A percentile compares a stretch with the other conserved stretches of the same genome.
phyloP scores from a whole-genome alignment of 2,888 invertebrate species.

The Harmothoe impar region DNA sequence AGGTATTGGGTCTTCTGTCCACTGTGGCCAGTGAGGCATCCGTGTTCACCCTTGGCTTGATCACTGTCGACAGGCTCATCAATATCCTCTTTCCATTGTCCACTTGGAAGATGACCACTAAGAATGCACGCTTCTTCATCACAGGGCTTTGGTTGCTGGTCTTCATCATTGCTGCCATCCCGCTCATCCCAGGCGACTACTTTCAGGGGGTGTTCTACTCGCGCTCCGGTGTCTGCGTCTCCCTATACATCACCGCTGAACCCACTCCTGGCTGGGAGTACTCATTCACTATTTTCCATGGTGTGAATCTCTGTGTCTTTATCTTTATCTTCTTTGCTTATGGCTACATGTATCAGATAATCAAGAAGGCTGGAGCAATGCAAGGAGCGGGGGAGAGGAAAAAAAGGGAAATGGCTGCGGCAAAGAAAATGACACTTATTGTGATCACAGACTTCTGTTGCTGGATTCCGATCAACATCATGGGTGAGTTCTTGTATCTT shows the following conservation, averaged over 20 bases:
- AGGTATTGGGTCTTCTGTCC: slow-evolving; percentile 72
- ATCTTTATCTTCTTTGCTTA: slow-evolving; percentile 79
- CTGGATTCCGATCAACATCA: slow-evolving; percentile 62
- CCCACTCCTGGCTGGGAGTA: slow-evolving; percentile 81
- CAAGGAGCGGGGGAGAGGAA: slow-evolving; percentile 67
- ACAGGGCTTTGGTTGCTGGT: slow-evolving; percentile 75
- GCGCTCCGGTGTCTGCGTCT: slow-evolving; percentile 78
- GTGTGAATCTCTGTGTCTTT: slow-evolving; percentile 79
- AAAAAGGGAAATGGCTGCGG: slow-evolving; percentile 42
- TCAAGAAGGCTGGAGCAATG: slow-evolving; percentile 59
- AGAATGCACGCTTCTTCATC: slow-evolving; percentile 72
- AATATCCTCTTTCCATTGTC: slow-evolving; percentile 87
- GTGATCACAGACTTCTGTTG: slow-evolving; percentile 61
- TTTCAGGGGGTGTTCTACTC: slow-evolving; percentile 76
- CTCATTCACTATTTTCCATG: slow-evolving; percentile 78
- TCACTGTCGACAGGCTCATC: slow-evolving; percentile 87
- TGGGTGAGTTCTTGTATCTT: slow-evolving; percentile 26
- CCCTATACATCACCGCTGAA: slow-evolving; percentile 80
- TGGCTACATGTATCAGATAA: slow-evolving; percentile 77
- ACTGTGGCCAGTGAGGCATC: slow-evolving; percentile 86
- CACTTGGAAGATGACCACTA: slow-evolving; percentile 71
- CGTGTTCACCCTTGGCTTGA: slow-evolving; percentile 86
- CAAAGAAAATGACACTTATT: no score
- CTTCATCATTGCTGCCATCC: slow-evolving; percentile 75
- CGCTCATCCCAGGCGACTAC: slow-evolving; percentile 76